Percentiles rank a stretch among this genome's conserved stretches.
These are phyloP conservation scores for Pogoniulus pusillus DNA, from an alignment of 2,797 vertebrate genomes.

Conservation along the genomic window DNA sequence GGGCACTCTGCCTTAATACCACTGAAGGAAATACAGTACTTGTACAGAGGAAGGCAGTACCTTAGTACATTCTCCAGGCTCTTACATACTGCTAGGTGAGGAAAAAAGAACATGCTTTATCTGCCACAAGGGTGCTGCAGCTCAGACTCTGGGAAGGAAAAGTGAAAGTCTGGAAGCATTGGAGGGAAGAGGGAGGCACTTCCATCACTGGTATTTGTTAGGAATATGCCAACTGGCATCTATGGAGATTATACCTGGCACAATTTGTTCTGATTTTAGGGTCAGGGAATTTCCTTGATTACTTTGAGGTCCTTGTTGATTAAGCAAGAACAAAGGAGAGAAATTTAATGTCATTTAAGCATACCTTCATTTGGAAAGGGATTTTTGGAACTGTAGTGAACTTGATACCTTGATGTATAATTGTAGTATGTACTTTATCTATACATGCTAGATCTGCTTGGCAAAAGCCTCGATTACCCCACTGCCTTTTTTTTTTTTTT, in stretches of 20 bases:
- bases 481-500: neutral
- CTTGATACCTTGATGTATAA: neutral
- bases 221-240: neutral
- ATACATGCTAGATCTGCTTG: neutral
- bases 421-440: neutral
- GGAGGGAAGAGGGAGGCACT: neutral
- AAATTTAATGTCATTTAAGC: neutral
- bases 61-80: neutral
- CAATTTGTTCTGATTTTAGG: neutral
- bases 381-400: neutral
- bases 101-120: neutral
- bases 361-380: neutral
- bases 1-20: neutral
- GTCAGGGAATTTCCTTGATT: neutral
- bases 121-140: neutral
- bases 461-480: neutral
- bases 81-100: neutral
- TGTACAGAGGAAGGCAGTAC: neutral
- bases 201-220: neutral
- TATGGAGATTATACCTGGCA: neutral
- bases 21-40: fast-evolving
- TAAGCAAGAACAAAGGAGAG: neutral
- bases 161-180: neutral
- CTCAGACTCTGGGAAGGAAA: neutral
- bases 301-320: neutral